Evolutionary conservation across 2,797 vertebrate species (phyloP).

Genomic region (Prunella strophiata): DNA sequence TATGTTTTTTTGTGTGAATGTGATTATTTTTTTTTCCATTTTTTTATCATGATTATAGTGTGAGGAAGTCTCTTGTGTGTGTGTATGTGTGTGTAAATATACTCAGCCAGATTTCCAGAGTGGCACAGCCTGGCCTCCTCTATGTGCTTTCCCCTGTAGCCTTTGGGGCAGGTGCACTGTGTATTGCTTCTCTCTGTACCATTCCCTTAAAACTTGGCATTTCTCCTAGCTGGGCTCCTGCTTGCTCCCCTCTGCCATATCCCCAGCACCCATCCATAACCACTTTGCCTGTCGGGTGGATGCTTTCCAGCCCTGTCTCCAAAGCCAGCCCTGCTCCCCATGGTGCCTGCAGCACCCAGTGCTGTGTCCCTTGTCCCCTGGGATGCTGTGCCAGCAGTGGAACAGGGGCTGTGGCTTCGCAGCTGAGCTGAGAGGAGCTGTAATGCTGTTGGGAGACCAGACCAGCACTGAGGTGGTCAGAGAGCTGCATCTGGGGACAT

Average conservation of each 20-base stretch:
- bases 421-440: neutral
- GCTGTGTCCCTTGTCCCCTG: neutral
- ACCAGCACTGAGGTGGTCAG: accelerated
- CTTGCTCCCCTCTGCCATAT: neutral
- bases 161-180: neutral
- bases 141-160: constrained; percentile 46
- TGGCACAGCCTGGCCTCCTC: constrained; percentile 76
- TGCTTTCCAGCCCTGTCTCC: neutral
- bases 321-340: neutral
- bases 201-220: neutral
- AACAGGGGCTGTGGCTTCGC: neutral
- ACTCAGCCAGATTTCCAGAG: constrained; percentile 83
- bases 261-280: constrained; percentile 42
- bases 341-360: accelerated
- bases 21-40: constrained; percentile 52
- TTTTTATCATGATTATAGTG: constrained; percentile 83
- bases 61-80: constrained; percentile 80
- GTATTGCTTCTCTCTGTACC: neutral
- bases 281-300: constrained; percentile 71
- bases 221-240: neutral
- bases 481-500: neutral
- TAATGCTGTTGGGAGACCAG: neutral
- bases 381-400: neutral
- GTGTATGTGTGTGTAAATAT: constrained; percentile 87
- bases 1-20: constrained; percentile 97